These are phyloP conservation scores for Ptilorrhoa leucosticta DNA, from an alignment of 2,113 vertebrate species.

Conservation along the genomic window DNA sequence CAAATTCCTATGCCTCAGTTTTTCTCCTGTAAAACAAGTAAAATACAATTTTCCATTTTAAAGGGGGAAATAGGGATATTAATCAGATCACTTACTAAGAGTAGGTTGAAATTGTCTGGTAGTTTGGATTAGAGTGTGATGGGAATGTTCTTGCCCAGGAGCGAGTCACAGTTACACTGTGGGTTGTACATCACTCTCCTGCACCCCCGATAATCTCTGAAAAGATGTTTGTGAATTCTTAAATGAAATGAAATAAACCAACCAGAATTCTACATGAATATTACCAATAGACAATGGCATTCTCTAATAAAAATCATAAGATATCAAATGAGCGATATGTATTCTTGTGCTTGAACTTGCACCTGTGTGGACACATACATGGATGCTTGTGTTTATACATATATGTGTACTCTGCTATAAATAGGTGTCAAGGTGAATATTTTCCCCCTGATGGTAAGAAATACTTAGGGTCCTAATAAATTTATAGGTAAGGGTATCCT, in stretches of 20 bases:
- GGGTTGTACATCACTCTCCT: not conserved
- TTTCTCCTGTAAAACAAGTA: not conserved
- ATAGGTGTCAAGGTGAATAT: not conserved
- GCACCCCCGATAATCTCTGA: not conserved
- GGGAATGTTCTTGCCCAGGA: not conserved
- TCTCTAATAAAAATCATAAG: not conserved
- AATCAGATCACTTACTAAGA: not conserved
- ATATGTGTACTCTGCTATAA: not conserved
- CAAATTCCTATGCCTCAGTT: not conserved
- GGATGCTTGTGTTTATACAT: not conserved
- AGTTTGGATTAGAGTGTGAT: not conserved
- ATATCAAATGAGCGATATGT: not conserved
- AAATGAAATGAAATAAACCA: not conserved
- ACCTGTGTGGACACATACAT: fast-evolving
- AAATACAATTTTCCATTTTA: not conserved
- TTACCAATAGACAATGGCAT: not conserved
- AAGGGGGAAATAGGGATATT: not conserved
- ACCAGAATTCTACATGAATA: not conserved
- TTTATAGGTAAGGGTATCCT: not conserved
- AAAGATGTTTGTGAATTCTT: not conserved
- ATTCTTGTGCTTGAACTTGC: not conserved
- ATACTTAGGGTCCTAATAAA: not conserved
- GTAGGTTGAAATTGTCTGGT: not conserved
- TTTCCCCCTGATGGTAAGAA: not conserved
- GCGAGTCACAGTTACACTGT: not conserved